A percentile compares a stretch with the other conserved stretches of the same genome.
Conservation (phyloP, 2,113 vertebrate species). For the Dipodomys ordii region DNA sequence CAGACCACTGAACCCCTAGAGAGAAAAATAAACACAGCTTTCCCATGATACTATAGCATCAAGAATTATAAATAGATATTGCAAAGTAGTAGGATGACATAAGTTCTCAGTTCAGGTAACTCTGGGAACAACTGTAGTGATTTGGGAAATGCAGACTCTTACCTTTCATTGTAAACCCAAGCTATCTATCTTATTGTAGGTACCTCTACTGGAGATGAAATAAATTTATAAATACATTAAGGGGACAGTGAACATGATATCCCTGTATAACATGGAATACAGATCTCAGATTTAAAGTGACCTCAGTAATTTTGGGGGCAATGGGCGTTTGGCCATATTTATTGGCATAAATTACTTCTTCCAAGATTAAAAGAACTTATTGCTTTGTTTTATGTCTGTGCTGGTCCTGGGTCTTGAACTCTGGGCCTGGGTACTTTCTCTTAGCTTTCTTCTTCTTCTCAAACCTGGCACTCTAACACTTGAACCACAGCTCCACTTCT, state of each 20-base stretch:
- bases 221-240: not conserved
- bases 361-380: too few species aligned
- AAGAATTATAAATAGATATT: conserved; percentile 59
- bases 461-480: too few species aligned
- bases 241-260: rapidly evolving
- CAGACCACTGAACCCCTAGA: conserved; percentile 29
- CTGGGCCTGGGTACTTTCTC: too few species aligned
- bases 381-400: too few species aligned
- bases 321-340: not conserved
- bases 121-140: not conserved
- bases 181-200: not conserved
- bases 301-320: not conserved
- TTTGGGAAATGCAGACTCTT: conserved; percentile 18
- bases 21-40: conserved; percentile 52
- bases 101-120: conserved; percentile 24
- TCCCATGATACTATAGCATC: not conserved
- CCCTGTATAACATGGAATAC: not conserved
- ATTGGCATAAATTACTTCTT: not conserved
- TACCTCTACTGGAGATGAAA: not conserved
- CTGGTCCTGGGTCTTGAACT: too few species aligned
- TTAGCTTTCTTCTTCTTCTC: too few species aligned
- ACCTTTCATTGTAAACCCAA: not conserved
- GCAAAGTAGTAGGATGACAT: conserved; percentile 19
- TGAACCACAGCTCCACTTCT: too few species aligned
- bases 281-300: not conserved